Percentiles rank a stretch among this genome's conserved stretches.
phyloP scores from a whole-genome alignment of 2,888 invertebrate genomes.

The Uloborus plumipes region DNA sequence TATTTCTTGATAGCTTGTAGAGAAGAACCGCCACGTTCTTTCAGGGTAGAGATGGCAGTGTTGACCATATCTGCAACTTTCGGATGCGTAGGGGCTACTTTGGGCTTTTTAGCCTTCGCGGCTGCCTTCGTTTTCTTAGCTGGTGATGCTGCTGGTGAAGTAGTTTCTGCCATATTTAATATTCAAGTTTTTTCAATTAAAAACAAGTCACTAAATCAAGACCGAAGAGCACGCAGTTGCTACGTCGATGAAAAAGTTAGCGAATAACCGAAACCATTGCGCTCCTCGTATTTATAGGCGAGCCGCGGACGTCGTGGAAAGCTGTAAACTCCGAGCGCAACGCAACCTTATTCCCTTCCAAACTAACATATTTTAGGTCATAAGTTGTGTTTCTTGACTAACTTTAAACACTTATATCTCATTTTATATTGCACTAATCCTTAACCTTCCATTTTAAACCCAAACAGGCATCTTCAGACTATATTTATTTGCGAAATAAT shows the following conservation, averaged over 20 bases:
- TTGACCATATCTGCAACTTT: slow-evolving; percentile 76
- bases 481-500: no score
- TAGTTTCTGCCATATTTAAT: slow-evolving; percentile 37
- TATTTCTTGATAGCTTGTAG: slow-evolving; percentile 78
- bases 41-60: slow-evolving; percentile 72
- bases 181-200: neutral
- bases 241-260: no score
- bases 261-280: no score
- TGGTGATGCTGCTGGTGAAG: neutral
- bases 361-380: slow-evolving; percentile 33
- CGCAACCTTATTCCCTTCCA: slow-evolving; percentile 26
- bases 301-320: slow-evolving; percentile 59
- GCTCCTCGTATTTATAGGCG: slow-evolving; percentile 24
- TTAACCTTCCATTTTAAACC: neutral
- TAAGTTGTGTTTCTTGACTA: slow-evolving; percentile 55
- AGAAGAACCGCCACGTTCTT: slow-evolving; percentile 76
- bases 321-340: slow-evolving; percentile 50
- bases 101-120: slow-evolving; percentile 54
- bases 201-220: neutral
- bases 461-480: slow-evolving; percentile 14
- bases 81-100: slow-evolving; percentile 75
- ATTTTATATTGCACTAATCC: slow-evolving; percentile 10
- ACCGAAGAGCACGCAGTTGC: neutral
- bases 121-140: slow-evolving; percentile 38
- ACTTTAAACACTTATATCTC: slow-evolving; percentile 30